Evolutionary conservation across 2,797 vertebrate genomes (phyloP), one percentile per base, ranked within the genome.

Genomic region (Limosa lapponica): DNA sequence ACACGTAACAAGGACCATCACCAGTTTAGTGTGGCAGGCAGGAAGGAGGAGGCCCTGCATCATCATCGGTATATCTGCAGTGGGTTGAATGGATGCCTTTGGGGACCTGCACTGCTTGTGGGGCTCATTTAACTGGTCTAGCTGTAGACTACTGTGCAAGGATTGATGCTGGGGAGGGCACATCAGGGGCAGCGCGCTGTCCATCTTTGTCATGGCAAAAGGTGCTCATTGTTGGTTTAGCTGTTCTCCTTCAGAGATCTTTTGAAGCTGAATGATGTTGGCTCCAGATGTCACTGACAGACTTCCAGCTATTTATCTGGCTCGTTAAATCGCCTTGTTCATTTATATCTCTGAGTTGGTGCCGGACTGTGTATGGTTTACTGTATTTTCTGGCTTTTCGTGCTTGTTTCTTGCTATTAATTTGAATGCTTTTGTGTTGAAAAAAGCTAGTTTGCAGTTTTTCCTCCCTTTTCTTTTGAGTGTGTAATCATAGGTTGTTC

Each of bases 1-100:
- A 54, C 66, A 20, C 0, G 0, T 46, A 28, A 6, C 36, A 34
- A 78, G 62, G 49, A 52, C 0, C 4, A 6, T 25, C 16, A n/a
- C 44, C 27, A 3, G 43, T 19, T 52, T 2, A 18, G 41, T 3
- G 52, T 24, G 58, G 37, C 44, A 52, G 64, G 22, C 48, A 49
- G 67, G 57, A 14, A 70, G 46, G 59, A 70, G 30, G 46, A 49
- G 49, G 34, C 37, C 27, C 17, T 39, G 54, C 41, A 20, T 20
- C 27, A 11, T 8, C 16, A 17, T n/a, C 1, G 0, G 39, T 61
- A 32, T n/a, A 18, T 25, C 43, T 55, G n/a, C 46, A 34, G 46
- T 11, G 51, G 46, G 15, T 27, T 0, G 4, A 18, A 37, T 7
- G 62, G 52, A 20, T 72, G 70, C 54, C 39, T 58, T 19, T 82